Percentiles rank a stretch among this genome's conserved stretches.
Conservation (phyloP, 2,888 invertebrate genomes). For the Oasisia sp. region DNA sequence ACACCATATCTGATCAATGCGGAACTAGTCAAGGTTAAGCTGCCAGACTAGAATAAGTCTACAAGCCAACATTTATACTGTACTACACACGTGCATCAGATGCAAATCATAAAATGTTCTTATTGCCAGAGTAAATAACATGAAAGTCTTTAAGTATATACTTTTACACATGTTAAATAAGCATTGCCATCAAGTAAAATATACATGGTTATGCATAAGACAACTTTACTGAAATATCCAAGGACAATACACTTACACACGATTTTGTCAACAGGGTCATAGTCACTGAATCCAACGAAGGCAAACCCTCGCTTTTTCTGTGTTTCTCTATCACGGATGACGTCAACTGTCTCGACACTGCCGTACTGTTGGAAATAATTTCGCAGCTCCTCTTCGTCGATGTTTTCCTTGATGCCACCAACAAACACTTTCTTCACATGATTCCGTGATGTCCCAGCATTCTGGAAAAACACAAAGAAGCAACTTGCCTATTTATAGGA, state of each 20-base stretch:
- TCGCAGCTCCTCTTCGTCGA: constrained; percentile 89
- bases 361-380: constrained; percentile 96
- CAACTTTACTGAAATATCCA: not conserved
- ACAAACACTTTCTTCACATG: constrained; percentile 81
- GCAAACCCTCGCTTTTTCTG: constrained; percentile 67
- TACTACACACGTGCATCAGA: no score
- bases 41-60: no score
- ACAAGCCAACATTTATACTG: no score
- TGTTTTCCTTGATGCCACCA: constrained; percentile 91
- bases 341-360: constrained; percentile 70
- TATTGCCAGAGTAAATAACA: no score
- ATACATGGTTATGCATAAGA: no score
- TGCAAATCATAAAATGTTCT: no score
- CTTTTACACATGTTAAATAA: no score
- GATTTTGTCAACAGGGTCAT: constrained; percentile 93
- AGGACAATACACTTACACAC: constrained; percentile 28
- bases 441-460: not conserved
- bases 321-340: constrained; percentile 39
- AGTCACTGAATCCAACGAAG: constrained; percentile 94
- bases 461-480: not conserved
- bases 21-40: no score
- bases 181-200: no score
- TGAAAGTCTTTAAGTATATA: no score
- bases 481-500: not conserved
- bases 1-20: not conserved